Conservation (phyloP, 2,113 vertebrate species). For the Eulemur macaco region DNA sequence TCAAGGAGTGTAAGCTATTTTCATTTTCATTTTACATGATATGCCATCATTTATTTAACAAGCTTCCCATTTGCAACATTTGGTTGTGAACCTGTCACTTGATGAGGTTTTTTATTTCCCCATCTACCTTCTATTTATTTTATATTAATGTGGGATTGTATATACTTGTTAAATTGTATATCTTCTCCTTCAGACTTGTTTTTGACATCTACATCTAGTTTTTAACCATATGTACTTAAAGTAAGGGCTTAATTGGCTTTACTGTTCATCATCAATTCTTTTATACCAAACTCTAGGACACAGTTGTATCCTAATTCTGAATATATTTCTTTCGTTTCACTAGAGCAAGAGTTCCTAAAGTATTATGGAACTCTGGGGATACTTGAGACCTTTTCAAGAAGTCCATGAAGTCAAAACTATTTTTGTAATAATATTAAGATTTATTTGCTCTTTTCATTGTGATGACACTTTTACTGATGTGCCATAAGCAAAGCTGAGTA, state of each 20-base stretch:
- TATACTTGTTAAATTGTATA: not conserved
- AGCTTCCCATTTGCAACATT: not conserved
- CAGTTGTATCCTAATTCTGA: not conserved
- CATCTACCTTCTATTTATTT: not conserved
- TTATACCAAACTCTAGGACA: not conserved
- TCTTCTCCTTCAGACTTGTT: not conserved
- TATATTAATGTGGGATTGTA: not conserved
- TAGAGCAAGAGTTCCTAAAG: not conserved
- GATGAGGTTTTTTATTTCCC: not conserved
- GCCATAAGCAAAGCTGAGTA: not conserved
- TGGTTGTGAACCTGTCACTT: not conserved
- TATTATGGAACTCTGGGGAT: not conserved
- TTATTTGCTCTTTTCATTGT: not conserved
- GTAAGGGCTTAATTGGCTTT: not conserved
- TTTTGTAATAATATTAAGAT: not conserved
- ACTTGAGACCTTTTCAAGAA: not conserved
- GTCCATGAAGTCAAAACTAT: not conserved
- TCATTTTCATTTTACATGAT: not conserved
- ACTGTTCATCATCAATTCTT: not conserved
- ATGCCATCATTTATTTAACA: not conserved
- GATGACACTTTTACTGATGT: not conserved
- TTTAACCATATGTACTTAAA: not conserved
- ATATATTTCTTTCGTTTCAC: not conserved
- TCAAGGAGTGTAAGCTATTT: not conserved
- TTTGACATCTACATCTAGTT: not conserved